Percentiles rank a stretch among this genome's conserved stretches.
Evolutionary conservation across 2,888 invertebrate genomes (phyloP).

Genomic region (Callinectes sapidus): DNA sequence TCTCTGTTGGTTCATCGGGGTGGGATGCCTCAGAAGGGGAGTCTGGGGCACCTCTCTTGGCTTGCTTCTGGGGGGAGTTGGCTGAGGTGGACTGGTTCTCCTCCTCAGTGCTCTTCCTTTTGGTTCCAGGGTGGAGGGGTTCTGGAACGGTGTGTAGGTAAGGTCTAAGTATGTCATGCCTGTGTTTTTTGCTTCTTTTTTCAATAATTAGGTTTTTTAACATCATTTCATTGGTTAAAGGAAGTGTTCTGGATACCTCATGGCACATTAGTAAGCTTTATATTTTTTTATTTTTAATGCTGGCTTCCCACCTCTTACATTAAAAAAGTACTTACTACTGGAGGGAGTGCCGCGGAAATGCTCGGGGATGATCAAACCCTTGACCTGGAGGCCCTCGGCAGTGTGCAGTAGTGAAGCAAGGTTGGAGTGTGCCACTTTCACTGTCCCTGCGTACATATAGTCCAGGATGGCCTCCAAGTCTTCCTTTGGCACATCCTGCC

Average conservation of each 20-base stretch:
- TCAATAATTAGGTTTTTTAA: too few relatives aligned
- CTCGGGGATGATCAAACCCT: slow-evolving; percentile 53
- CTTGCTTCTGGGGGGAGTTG: background rate
- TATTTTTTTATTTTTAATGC: too few relatives aligned
- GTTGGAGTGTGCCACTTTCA: slow-evolving; percentile 55
- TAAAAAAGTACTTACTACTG: slow-evolving; percentile 44
- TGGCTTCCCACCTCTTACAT: too few relatives aligned
- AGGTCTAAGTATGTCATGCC: background rate
- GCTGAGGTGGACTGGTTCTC: background rate
- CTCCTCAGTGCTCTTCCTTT: slow-evolving; percentile 3
- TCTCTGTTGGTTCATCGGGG: background rate
- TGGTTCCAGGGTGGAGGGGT: slow-evolving; percentile 12
- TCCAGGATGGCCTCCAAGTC: slow-evolving; percentile 58
- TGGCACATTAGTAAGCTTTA: too few relatives aligned
- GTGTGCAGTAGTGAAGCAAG: slow-evolving; percentile 54
- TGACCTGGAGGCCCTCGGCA: slow-evolving; percentile 57
- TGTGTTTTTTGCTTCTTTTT: too few relatives aligned
- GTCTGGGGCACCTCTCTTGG: background rate
- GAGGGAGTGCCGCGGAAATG: slow-evolving; percentile 34
- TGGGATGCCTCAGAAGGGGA: background rate
- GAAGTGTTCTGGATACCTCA: too few relatives aligned
- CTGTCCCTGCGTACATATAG: slow-evolving; percentile 60
- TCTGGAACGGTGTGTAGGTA: background rate
- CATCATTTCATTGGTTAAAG: too few relatives aligned
- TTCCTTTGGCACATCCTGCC: slow-evolving; percentile 58